A percentile compares a stretch with the other conserved stretches of the same genome.
Conservation (phyloP, 2,888 invertebrate species). For the Ctenicera cuprea region DNA sequence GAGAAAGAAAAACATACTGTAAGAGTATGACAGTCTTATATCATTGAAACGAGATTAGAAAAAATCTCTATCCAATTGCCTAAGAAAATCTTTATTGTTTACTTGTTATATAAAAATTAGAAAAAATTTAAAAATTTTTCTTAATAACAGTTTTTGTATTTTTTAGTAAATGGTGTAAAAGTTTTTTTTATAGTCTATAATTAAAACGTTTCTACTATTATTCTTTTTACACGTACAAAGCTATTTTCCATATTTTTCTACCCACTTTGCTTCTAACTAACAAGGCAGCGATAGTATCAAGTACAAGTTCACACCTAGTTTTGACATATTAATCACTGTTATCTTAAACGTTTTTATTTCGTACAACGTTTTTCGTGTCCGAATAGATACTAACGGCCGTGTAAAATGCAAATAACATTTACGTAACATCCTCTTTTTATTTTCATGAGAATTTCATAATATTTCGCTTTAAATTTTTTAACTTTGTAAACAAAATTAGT, state of each 20-base stretch:
- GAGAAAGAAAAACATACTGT: no score
- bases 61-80: no score
- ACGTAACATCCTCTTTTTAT: not conserved
- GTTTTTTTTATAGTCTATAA: no score
- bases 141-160: no score
- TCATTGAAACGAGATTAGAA: no score
- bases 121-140: no score
- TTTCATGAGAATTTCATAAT: not conserved
- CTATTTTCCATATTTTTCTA: not conserved
- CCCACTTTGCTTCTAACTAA: not conserved
- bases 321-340: constrained; percentile 10
- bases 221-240: not conserved
- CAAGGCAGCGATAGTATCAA: not conserved
- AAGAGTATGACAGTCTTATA: no score
- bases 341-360: constrained; percentile 5
- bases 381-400: not conserved
- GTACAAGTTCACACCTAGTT: constrained; percentile 21
- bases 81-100: no score
- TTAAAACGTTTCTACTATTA: no score
- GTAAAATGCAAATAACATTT: constrained; percentile 4
- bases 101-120: no score
- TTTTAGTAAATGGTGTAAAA: no score
- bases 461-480: not conserved
- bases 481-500: not conserved
- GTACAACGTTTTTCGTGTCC: constrained; percentile 1